Conservation (phyloP, 2,113 vertebrate species). For the Egretta garzetta region DNA sequence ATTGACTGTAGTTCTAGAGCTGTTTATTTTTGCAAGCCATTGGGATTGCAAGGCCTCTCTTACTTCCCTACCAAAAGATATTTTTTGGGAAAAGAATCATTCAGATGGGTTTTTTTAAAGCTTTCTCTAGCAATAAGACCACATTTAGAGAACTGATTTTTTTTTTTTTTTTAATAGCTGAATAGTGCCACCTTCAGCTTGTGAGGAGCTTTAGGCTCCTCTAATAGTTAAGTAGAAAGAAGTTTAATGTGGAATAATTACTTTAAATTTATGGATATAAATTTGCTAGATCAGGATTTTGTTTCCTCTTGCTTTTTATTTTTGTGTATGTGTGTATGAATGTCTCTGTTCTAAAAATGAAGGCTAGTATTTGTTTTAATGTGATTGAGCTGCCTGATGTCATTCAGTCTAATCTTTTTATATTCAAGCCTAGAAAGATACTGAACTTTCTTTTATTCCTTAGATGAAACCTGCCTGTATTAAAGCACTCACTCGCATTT, state of each 20-base stretch:
- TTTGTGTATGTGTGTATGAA: neutral
- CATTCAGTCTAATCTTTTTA: neutral
- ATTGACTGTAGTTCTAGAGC: slow-evolving; percentile 26
- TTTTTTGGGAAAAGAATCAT: neutral
- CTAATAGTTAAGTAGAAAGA: neutral
- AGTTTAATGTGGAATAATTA: neutral
- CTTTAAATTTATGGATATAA: neutral
- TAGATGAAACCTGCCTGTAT: slow-evolving; percentile 95
- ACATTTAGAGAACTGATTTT: neutral
- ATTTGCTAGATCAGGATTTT: neutral
- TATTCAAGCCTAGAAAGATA: neutral
- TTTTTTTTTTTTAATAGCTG: neutral
- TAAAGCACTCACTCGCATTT: slow-evolving; percentile 95
- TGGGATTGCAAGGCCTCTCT: neutral
- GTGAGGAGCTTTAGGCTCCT: neutral
- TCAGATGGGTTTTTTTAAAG: neutral
- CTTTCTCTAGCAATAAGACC: neutral
- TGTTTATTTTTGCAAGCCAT: neutral
- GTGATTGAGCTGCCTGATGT: neutral
- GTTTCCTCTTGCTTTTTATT: neutral
- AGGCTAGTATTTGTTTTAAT: neutral
- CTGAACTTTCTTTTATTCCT: slow-evolving; percentile 30
- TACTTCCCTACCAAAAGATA: neutral
- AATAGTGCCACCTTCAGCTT: neutral
- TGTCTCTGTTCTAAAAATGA: neutral